Evolutionary conservation across 2,888 invertebrate species (phyloP).

Genomic region (Blastobasis lacticolella): DNA sequence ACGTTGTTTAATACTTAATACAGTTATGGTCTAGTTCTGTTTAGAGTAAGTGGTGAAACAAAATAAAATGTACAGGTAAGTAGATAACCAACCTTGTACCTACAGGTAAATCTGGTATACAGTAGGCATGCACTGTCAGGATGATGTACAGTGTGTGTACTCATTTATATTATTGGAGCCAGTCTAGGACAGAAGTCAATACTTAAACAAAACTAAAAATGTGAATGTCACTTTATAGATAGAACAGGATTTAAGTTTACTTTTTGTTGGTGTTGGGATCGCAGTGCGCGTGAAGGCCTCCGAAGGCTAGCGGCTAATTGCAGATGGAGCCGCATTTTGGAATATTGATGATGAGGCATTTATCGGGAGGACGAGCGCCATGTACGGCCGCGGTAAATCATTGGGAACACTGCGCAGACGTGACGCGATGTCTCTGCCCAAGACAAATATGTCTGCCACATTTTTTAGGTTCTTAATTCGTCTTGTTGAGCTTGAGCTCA

Average conservation of each 20-base stretch:
- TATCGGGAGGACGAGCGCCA: constrained; percentile 68
- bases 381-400: constrained; percentile 70
- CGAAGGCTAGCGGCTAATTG: constrained; percentile 71
- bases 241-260: constrained; percentile 60
- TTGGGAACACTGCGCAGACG: constrained; percentile 61
- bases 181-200: neutral
- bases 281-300: constrained; percentile 58
- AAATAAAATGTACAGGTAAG: too few species aligned
- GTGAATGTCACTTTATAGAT: constrained; percentile 57
- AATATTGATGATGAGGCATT: constrained; percentile 73
- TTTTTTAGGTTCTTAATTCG: constrained; percentile 61
- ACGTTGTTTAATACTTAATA: too few species aligned
- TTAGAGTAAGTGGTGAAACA: too few species aligned
- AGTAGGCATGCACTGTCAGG: too few species aligned
- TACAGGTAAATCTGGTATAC: too few species aligned
- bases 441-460: constrained; percentile 62
- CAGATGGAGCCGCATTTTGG: constrained; percentile 68
- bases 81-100: too few species aligned
- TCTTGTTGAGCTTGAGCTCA: constrained; percentile 44
- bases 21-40: too few species aligned
- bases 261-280: constrained; percentile 55
- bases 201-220: constrained; percentile 32
- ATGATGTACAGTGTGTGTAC: too few species aligned
- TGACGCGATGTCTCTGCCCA: constrained; percentile 66
- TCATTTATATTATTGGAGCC: neutral